Evolutionary conservation across 2,888 invertebrate genomes (phyloP).

Genomic region (Mesorhabditis belari): DNA sequence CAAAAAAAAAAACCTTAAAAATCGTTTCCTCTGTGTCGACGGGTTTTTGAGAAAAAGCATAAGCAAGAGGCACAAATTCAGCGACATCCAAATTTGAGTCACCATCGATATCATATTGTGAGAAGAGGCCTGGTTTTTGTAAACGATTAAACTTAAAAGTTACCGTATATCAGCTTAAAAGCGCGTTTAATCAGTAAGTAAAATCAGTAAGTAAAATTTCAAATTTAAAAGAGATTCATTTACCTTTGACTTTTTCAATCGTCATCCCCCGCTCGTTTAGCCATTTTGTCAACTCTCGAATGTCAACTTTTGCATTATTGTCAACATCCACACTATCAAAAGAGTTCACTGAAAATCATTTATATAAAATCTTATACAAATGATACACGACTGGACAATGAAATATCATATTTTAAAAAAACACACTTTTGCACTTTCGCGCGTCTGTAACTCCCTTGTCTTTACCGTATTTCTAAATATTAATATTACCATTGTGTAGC

Average conservation of each 20-base stretch:
- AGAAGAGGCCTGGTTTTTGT: slow-evolving; percentile 30
- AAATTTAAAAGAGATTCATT: not conserved
- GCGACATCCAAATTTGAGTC: slow-evolving; percentile 34
- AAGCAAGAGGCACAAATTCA: slow-evolving; percentile 49
- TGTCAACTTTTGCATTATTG: slow-evolving; percentile 21
- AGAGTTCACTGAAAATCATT: slow-evolving; percentile 23
- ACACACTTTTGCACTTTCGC: too few species aligned
- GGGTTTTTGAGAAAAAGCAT: slow-evolving; percentile 35
- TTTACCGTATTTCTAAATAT: too few species aligned
- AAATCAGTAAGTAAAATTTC: too few species aligned
- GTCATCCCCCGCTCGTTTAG: slow-evolving; percentile 1
- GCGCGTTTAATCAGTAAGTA: too few species aligned
- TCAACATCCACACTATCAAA: slow-evolving; percentile 36
- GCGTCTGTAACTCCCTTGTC: too few species aligned
- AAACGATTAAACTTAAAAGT: too few species aligned
- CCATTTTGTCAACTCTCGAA: slow-evolving; percentile 34
- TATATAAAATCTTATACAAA: not conserved
- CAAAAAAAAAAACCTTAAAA: slow-evolving; percentile 43
- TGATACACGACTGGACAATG: too few species aligned
- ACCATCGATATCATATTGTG: slow-evolving; percentile 29
- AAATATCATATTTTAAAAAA: too few species aligned
- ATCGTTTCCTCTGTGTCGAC: slow-evolving; percentile 34
- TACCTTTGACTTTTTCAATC: not conserved
- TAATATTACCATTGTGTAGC: too few species aligned
- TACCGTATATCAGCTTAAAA: too few species aligned